Evolutionary conservation across 2,888 invertebrate genomes (phyloP), one percentile per base, ranked within the genome.

Genomic region (Sinelater perroti): DNA sequence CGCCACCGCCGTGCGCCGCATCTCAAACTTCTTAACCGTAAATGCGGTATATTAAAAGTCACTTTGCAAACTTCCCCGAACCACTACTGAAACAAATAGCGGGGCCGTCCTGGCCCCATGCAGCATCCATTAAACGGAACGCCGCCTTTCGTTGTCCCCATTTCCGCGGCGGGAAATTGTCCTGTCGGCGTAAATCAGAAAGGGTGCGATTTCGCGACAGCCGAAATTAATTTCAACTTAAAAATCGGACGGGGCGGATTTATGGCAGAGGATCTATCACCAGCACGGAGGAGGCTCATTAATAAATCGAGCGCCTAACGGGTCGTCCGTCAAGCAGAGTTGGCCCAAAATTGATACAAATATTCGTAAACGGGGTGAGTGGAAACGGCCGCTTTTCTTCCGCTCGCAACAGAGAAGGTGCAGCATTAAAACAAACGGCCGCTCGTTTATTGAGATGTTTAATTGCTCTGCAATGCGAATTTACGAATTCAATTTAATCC

Each of bases 41-140:
- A 38, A 38, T 38, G 18, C 38, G 13, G 21, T 20, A 21, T 38
- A 38, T 38, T 38, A 38, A 38, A 38, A 38, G 38, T 38, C 38
- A 20, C 10, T 38, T 38, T 38, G 38, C 38, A 20, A 1, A 38
- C 20, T 20, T 20, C 13, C 20, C 11, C 18, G 5, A 11, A 38
- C 18, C 21, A 38, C 21, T 20, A 20, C 20, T 20, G 21, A 20
- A 38, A 38, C 21, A 38, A 38, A 38, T 38, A 38, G 10, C 3
- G 18, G n/a, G 10, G 13, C 2, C 10, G 10, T 10, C 13, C 20
- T 20, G 21, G 10, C 21, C 38, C 38, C 11, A 38, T 38, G 10
- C 10, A 38, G 21, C 21, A 38, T 18, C n/a, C 21, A 38, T 7
- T 18, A 18, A 36, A 17, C 18, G 1, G 18, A 36, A 16, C 7